These are phyloP conservation scores for Drosophila azteca DNA, from an alignment of 1,140 invertebrate species.

Conservation along the genomic window DNA sequence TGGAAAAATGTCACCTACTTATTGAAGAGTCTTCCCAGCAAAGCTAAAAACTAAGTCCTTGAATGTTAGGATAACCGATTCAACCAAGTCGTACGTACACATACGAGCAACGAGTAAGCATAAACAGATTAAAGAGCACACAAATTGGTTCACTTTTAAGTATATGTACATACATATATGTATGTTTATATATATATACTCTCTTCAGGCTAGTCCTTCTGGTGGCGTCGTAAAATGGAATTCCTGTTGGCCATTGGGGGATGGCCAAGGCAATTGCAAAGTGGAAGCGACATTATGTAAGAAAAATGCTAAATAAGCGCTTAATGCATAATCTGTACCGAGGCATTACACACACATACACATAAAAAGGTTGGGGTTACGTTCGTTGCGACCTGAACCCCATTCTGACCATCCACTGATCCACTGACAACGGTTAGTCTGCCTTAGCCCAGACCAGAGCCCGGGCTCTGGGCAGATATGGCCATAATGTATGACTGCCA, in stretches of 20 bases:
- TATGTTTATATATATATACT: too few species aligned
- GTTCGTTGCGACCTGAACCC: constrained; percentile 27
- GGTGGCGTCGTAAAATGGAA: not conserved
- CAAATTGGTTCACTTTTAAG: too few species aligned
- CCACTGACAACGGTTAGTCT: constrained; percentile 43
- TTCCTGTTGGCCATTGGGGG: constrained; percentile 20
- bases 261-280: constrained; percentile 47
- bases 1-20: too few species aligned
- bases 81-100: too few species aligned
- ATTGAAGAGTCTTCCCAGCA: too few species aligned
- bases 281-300: constrained; percentile 64
- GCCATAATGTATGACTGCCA: constrained; percentile 82
- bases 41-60: too few species aligned
- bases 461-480: constrained; percentile 62
- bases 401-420: constrained; percentile 22
- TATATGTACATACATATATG: too few species aligned
- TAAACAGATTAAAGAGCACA: too few species aligned
- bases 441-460: constrained; percentile 5
- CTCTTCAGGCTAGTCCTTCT: too few species aligned
- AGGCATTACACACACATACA: constrained; percentile 40
- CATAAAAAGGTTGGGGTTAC: constrained; percentile 33
- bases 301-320: constrained; percentile 82
- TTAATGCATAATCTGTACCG: constrained; percentile 78
- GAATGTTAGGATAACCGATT: too few species aligned
- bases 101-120: too few species aligned